phyloP scores from a whole-genome alignment of 2,888 invertebrate genomes.

The Beris morrisii region DNA sequence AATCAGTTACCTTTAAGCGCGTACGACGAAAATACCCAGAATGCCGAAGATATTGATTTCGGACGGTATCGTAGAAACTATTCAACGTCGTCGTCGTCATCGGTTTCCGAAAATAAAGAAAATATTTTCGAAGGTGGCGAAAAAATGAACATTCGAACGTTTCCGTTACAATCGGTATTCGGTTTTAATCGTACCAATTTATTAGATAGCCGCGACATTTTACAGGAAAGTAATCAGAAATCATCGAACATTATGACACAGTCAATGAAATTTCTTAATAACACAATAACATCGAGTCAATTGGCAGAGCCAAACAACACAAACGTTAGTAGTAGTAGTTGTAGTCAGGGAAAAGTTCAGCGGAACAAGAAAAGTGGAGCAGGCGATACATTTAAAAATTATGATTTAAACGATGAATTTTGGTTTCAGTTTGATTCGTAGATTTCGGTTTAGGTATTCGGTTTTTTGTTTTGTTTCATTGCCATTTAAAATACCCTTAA shows the following conservation, averaged over 20 bases:
- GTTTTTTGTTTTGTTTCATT: too few species aligned
- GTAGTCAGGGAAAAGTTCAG: neutral
- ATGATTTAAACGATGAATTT: conserved; percentile 41
- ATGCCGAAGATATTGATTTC: neutral
- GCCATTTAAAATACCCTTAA: too few species aligned
- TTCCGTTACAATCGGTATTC: conserved; percentile 17
- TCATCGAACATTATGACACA: neutral
- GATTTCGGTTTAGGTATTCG: neutral
- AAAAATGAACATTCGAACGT: neutral
- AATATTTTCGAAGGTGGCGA: conserved; percentile 21
- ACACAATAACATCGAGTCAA: neutral
- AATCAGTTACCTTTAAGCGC: conserved; percentile 14
- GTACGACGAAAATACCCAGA: conserved; percentile 19
- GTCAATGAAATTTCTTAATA: conserved; percentile 15
- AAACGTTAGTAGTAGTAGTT: neutral
- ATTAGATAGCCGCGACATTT: conserved; percentile 14
- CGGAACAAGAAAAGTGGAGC: neutral
- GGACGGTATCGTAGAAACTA: conserved; percentile 3
- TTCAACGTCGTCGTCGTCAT: conserved; percentile 6
- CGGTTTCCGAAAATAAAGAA: conserved; percentile 22
- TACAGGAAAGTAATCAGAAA: conserved; percentile 13
- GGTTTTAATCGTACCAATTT: conserved; percentile 39
- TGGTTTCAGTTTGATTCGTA: conserved; percentile 39
- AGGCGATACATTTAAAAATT: conserved; percentile 36
- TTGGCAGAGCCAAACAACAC: neutral